These are phyloP conservation scores for Epinotia demarniana DNA, from an alignment of 2,888 invertebrate genomes.

Conservation along the genomic window DNA sequence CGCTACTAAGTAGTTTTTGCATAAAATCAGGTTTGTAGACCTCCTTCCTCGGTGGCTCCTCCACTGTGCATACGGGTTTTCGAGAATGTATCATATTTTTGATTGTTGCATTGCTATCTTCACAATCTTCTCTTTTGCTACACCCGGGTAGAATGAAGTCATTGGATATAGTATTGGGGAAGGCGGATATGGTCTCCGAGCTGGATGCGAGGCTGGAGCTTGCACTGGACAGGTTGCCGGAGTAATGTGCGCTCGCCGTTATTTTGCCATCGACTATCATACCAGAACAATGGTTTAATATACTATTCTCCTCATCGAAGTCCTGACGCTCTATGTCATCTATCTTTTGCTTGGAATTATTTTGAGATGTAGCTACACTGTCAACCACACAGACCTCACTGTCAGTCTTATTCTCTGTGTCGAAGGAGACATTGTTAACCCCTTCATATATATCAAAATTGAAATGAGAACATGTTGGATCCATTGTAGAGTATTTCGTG, in stretches of 20 bases:
- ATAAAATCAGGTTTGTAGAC: conserved; percentile 66
- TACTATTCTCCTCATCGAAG: conserved; percentile 78
- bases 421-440: conserved; percentile 60
- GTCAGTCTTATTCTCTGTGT: conserved; percentile 75
- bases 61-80: conserved; percentile 55
- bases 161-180: conserved; percentile 64
- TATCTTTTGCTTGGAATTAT: conserved; percentile 65
- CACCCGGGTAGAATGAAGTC: conserved; percentile 74
- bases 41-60: conserved; percentile 58
- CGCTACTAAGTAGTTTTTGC: conserved; percentile 74
- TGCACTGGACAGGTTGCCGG: conserved; percentile 69
- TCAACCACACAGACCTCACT: conserved; percentile 59
- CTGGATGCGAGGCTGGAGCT: conserved; percentile 75
- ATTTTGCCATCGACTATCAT: conserved; percentile 74
- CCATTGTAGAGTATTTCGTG: conserved; percentile 64
- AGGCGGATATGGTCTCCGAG: conserved; percentile 74
- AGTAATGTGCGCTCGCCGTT: conserved; percentile 61
- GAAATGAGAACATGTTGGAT: conserved; percentile 76
- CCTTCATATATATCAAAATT: conserved; percentile 69
- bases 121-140: conserved; percentile 67
- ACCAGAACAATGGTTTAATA: conserved; percentile 74
- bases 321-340: conserved; percentile 78
- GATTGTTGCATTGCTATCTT: conserved; percentile 72
- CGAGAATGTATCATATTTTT: conserved; percentile 72
- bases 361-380: conserved; percentile 55